Percentiles rank a stretch among this genome's conserved stretches.
These are phyloP conservation scores for Mongoloraphidia duomilia DNA, from an alignment of 2,888 invertebrate species.

Conservation along the genomic window DNA sequence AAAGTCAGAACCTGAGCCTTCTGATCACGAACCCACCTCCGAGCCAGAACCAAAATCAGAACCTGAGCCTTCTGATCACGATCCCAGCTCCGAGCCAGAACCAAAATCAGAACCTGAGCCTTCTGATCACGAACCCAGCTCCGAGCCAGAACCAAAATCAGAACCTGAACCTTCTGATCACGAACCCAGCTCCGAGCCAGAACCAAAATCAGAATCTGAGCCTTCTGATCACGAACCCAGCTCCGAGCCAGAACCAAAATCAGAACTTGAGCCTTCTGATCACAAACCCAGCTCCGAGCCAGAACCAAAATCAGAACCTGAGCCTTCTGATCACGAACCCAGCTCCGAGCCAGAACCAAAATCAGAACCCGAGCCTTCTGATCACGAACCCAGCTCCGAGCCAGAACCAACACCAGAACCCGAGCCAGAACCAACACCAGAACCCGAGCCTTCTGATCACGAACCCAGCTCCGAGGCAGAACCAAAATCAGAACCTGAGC, in stretches of 20 bases:
- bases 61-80: constrained; percentile 16
- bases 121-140: constrained; percentile 18
- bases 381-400: constrained; percentile 21
- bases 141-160: constrained; percentile 18
- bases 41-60: constrained; percentile 16
- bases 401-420: constrained; percentile 17
- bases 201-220: constrained; percentile 20
- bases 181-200: constrained; percentile 15
- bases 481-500: constrained; percentile 18
- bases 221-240: constrained; percentile 23
- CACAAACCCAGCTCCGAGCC: constrained; percentile 19
- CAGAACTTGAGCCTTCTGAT: constrained; percentile 22
- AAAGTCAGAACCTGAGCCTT: constrained; percentile 11
- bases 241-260: constrained; percentile 23
- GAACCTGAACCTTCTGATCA: constrained; percentile 17
- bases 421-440: constrained; percentile 18
- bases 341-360: constrained; percentile 17
- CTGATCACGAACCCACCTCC: constrained; percentile 14
- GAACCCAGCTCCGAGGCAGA: constrained; percentile 14
- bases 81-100: constrained; percentile 20
- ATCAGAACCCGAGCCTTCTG: constrained; percentile 16
- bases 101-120: constrained; percentile 21
- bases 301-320: constrained; percentile 17
- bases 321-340: constrained; percentile 14
- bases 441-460: constrained; percentile 17